Base-by-base conservation (phyloP, 2,888 invertebrate species). In the Trissonchulus latispiculum region DNA sequence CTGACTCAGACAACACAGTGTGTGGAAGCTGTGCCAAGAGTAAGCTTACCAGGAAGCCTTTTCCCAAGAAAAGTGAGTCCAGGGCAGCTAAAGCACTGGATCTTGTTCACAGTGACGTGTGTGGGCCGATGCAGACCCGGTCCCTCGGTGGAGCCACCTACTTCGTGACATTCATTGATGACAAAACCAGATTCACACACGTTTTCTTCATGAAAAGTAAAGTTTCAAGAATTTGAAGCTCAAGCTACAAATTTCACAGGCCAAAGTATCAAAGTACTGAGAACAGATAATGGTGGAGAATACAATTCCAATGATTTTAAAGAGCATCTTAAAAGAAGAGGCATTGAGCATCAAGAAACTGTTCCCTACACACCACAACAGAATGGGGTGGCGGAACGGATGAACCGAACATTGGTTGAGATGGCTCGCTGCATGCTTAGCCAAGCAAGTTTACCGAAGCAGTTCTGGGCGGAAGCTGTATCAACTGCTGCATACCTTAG, bases 381-480 rank as follows among this genome's bases (percentile, higher is more conserved):
- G 23, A 48, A 48, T 23, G 48, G 48, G 8, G 8, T 48, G 48
- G 48, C 48, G 8, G 77, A 79, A 61, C 23, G 77, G 1, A 73
- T 76, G 71, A 79, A 79, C 71, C 33, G 76, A 31, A 79, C 77
- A n/a, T 31, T 79, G 2, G 70, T 76, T 1, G 78, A 79, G 66
- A 74, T 72, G 62, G 74, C 76, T 35, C 35, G 75, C 3, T 64
- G 71, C 15, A 77, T 78, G 74, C 61, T 78, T 2, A 33, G 35
- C 8, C 68, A 76, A 35, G 70, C 76, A 15, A 67, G 71, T 31
- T 36, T 79, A 35, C 71, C 74, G 0, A 36, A 72, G 31, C 67
- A 68, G 32, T 75, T 77, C n/a, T 79, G 77, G 78, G 77, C 75
- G 29, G 77, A 80, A 29, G 64, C 64, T 8, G 28, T 62, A 62